Evolutionary conservation across 2,888 invertebrate genomes (phyloP).

Genomic region (Emmelina monodactyla): DNA sequence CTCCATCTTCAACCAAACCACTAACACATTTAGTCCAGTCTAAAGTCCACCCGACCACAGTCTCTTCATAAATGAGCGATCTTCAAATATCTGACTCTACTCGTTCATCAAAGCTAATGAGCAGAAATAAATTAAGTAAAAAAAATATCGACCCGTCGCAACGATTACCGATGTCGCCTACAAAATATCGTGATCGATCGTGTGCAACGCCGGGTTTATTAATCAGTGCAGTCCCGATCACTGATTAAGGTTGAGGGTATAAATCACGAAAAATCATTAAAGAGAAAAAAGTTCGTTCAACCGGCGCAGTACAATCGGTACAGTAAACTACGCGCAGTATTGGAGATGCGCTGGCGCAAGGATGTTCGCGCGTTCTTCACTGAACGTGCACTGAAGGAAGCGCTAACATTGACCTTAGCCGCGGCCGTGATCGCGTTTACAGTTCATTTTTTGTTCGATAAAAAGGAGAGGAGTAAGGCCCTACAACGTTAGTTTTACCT

Average conservation of each 20-base stretch:
- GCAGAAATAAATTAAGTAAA: slow-evolving; percentile 38
- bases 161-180: slow-evolving; percentile 47
- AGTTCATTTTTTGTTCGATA: slow-evolving; percentile 68
- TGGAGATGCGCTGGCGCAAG: slow-evolving; percentile 32
- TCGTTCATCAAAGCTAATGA: slow-evolving; percentile 58
- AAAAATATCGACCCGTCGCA: slow-evolving; percentile 34
- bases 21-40: slow-evolving; percentile 15
- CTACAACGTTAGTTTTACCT: slow-evolving; percentile 29
- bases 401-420: slow-evolving; percentile 66
- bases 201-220: slow-evolving; percentile 34
- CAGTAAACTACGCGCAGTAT: slow-evolving; percentile 28
- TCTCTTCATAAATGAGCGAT: slow-evolving; percentile 32
- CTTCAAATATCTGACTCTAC: slow-evolving; percentile 31
- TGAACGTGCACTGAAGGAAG: slow-evolving; percentile 65
- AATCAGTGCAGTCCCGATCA: slow-evolving; percentile 33
- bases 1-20: slow-evolving; percentile 71
- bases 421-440: slow-evolving; percentile 68
- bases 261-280: slow-evolving; percentile 6
- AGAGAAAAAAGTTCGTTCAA: no score
- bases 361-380: slow-evolving; percentile 62
- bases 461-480: slow-evolving; percentile 67
- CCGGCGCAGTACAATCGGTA: no score
- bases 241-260: slow-evolving; percentile 2
- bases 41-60: slow-evolving; percentile 25
- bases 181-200: slow-evolving; percentile 50